Base-by-base conservation (phyloP, 2,113 vertebrate species). In the Alethe castanea region DNA sequence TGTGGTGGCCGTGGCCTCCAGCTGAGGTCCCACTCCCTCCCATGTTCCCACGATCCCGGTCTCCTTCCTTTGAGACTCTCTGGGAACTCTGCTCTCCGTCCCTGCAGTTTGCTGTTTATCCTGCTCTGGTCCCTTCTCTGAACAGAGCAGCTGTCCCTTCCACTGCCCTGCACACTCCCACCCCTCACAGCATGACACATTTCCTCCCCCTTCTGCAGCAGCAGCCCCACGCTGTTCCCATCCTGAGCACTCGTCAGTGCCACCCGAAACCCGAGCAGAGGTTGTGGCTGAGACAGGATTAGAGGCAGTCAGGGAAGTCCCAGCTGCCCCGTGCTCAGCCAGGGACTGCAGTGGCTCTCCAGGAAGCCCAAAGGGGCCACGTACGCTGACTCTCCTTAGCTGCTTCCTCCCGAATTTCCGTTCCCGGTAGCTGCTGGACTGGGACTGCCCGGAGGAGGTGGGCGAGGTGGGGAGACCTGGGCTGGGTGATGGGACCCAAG, bases 1-100 rank as follows among this genome's bases (percentile, higher is more conserved):
- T 31, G 2, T 2, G 1, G 14, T 3, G 2, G 50, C 14, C 0
- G 6, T 53, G n/a, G 44, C 19, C 19, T 86, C 31, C 12, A 4
- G 64, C 77, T 35, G 53, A 48, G 33, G 38, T 65, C 62, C 45
- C 8, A 2, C 9, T 84, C 12, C 57, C 35, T 38, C 2, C 19
- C 18, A 57, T 25, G 16, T 94, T 97, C 92, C 76, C 79, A 90
- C 7, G 23, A 57, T 69, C 86, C 40, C 85, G 62, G 82, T 65
- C 3, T 3, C 26, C 24, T 20, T 56, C 26, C 24, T 60, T 59
- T 0, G 12, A 29, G 86, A 35, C 70, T 23, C 22, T 4, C 24
- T 64, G 70, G 45, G 53, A 61, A 12, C 7, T 52, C 25, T 48
- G 4, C 19, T 33, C 78, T 72, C n/a, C 10, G 4, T 50, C 87